Base-by-base conservation (phyloP, 2,888 invertebrate genomes). In the Polydesmus complanatus region DNA sequence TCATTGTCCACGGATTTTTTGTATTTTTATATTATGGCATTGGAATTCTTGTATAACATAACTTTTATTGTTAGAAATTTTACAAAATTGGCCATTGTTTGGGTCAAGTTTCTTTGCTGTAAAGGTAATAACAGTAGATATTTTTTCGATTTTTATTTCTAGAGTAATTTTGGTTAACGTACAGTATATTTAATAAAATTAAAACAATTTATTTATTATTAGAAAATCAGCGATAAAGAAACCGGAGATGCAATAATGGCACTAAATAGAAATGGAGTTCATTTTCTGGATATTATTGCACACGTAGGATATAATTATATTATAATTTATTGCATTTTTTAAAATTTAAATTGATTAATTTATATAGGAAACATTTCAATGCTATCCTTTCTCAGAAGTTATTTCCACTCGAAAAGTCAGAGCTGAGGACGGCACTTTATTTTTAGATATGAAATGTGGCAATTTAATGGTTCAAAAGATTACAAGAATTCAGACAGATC, bases 41-140 rank as follows among this genome's bases (percentile, higher is more conserved):
- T 56, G n/a, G 25, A 25, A 11, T 54, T 54, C 55, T 21, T 54
- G 25, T 37, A n/a, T n/a, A n/a, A n/a, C n/a, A n/a, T n/a, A n/a
- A n/a, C n/a, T n/a, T n/a, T n/a, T n/a, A n/a, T n/a, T n/a, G n/a
- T n/a, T 37, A 83, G 89, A 93, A 79, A 88, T 94, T 58, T 76
- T 97, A 27, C 90, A 92, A 66, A 84, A 87, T 69, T 97, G 96
- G 96, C 87, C 91, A 54, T 78, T 97, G 61, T 97, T 97, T 78
- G 97, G 97, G 19, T 94, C 95, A 65, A 94, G 94, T 68, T 96
- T 97, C 83, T 98, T 96, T 78, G 90, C 92, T 19, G 91, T 96
- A 59, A 92, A 73, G 69, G 76, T 77, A 67, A 67, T 67, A 64
- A 19, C 8, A 19, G 21, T 22, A 52, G 8, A 18, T 58, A n/a